phyloP scores from a whole-genome alignment of 2,888 invertebrate species.

The Netelia melanura region DNA sequence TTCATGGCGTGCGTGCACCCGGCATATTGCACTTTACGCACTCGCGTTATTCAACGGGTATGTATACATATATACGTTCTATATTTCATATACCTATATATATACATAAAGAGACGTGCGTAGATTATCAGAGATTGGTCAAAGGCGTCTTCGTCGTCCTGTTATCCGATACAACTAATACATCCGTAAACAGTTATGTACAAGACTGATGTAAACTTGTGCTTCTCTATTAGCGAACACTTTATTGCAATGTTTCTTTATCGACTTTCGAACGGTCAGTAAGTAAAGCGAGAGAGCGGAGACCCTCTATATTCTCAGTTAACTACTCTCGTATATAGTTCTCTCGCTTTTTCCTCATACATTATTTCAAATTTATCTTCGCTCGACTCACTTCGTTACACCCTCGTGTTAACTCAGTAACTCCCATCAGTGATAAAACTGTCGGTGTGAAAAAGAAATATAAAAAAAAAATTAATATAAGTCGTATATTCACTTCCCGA shows the following conservation, averaged over 20 bases:
- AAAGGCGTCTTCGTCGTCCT: constrained; percentile 5
- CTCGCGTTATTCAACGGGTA: constrained; percentile 48
- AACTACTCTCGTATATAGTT: not conserved
- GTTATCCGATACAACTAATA: constrained; percentile 9
- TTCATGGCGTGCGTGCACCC: constrained; percentile 42
- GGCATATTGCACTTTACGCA: constrained; percentile 17
- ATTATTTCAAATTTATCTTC: constrained; percentile 32
- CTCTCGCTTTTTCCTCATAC: constrained; percentile 34
- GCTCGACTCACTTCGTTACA: constrained; percentile 30
- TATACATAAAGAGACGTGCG: not conserved
- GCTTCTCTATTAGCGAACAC: constrained; percentile 56
- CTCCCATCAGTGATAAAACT: not conserved
- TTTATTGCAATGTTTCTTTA: constrained; percentile 57
- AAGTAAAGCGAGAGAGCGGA: constrained; percentile 33
- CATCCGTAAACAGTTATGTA: constrained; percentile 38
- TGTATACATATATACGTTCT: not conserved
- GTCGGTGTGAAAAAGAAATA: constrained; percentile 2
- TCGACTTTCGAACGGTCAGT: constrained; percentile 44
- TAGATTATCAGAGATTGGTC: constrained; percentile 5
- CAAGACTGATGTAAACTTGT: constrained; percentile 49
- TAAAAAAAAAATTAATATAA: not conserved
- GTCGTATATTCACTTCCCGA: constrained; percentile 7
- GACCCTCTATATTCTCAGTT: constrained; percentile 5
- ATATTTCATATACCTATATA: constrained; percentile 15
- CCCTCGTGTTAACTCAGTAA: constrained; percentile 20